A percentile compares a stretch with the other conserved stretches of the same genome.
Evolutionary conservation across 2,888 invertebrate genomes (phyloP).

Genomic region (Pyrochroa serraticornis): DNA sequence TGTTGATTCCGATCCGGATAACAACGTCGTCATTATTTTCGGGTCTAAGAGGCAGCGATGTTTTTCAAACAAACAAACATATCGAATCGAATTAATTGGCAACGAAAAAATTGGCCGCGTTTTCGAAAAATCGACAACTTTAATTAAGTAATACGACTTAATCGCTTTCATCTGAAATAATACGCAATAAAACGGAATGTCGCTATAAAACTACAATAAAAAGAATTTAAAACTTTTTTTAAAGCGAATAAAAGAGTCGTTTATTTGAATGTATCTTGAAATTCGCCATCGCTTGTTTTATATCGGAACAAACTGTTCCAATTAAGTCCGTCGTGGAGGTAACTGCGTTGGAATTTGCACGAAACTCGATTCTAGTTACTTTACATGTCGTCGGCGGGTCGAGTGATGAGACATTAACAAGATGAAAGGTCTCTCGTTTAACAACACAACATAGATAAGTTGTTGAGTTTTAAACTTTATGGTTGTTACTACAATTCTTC

Average conservation of each 20-base stretch:
- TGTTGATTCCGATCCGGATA: too few relatives aligned
- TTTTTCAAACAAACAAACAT: too few relatives aligned
- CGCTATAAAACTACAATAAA: conserved; percentile 11
- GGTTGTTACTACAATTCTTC: conserved; percentile 20
- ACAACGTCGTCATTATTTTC: too few relatives aligned
- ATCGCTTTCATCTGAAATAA: conserved; percentile 12
- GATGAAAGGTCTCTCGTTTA: conserved; percentile 10
- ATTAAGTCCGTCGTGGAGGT: too few relatives aligned
- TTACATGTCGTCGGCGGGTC: background rate
- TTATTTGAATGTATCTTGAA: conserved; percentile 5
- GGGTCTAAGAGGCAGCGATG: too few relatives aligned
- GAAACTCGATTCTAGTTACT: background rate
- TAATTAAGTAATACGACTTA: conserved; percentile 11
- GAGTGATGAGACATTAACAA: background rate
- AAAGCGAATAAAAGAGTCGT: conserved; percentile 9
- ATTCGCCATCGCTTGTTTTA: conserved; percentile 1
- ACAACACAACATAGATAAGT: conserved; percentile 23
- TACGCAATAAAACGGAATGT: conserved; percentile 4
- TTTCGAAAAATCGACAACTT: background rate
- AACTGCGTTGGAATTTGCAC: background rate
- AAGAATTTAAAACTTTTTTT: conserved; percentile 10
- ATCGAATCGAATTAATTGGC: background rate
- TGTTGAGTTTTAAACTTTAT: conserved; percentile 26
- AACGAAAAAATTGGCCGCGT: background rate
- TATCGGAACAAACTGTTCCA: conserved; percentile 3